These are phyloP conservation scores for Rhorus exstirpatorius DNA, from an alignment of 2,888 invertebrate genomes.

Conservation along the genomic window DNA sequence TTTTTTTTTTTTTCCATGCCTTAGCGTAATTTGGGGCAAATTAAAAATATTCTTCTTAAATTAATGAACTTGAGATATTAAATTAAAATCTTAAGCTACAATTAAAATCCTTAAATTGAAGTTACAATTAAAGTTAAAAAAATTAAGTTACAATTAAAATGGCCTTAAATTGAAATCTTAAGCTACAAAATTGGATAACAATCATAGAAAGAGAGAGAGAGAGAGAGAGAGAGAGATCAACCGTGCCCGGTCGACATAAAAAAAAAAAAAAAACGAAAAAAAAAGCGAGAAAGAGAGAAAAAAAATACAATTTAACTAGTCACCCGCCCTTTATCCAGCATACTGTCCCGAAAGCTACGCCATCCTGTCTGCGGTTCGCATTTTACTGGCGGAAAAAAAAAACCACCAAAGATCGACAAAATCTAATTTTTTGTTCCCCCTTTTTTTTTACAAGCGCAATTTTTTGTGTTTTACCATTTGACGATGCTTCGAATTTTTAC, in stretches of 20 bases:
- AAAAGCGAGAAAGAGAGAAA: slow-evolving; percentile 14
- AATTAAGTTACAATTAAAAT: no score
- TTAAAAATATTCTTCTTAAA: no score
- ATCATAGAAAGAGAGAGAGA: slow-evolving; percentile 24
- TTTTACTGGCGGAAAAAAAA: slow-evolving; percentile 75
- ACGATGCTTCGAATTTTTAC: background rate
- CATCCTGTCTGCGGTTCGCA: slow-evolving; percentile 85
- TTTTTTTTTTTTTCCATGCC: no score
- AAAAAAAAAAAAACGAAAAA: slow-evolving; percentile 26
- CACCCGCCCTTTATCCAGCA: slow-evolving; percentile 78
- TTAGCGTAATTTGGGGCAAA: no score
- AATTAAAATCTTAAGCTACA: no score
- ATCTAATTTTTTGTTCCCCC: background rate
- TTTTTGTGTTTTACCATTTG: background rate
- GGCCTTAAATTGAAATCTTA: no score
- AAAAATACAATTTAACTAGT: slow-evolving; percentile 38
- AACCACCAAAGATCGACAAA: slow-evolving; percentile 29
- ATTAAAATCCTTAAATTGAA: no score
- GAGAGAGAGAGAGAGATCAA: slow-evolving; percentile 22
- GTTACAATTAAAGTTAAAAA: no score
- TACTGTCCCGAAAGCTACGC: slow-evolving; percentile 82
- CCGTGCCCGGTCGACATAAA: slow-evolving; percentile 43
- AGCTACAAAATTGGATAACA: no score
- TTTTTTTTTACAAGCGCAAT: background rate
- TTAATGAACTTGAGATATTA: no score